Percentiles rank a stretch among this genome's conserved stretches.
phyloP scores from a whole-genome alignment of 2,113 vertebrate genomes.

The Mormyrus iriodes region DNA sequence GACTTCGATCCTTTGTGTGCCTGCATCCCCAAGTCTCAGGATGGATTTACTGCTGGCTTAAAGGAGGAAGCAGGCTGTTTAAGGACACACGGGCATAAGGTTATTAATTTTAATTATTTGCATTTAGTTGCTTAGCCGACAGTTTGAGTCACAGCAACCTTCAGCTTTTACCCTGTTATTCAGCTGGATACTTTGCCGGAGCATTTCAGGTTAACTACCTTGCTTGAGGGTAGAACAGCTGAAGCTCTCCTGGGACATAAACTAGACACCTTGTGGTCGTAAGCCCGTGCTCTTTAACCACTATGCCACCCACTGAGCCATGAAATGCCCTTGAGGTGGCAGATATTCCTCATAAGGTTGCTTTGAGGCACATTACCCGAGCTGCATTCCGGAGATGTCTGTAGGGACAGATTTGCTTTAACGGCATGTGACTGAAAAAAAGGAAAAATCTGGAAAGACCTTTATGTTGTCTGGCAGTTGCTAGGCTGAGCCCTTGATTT shows the following conservation, averaged over 20 bases:
- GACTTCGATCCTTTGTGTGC: background rate
- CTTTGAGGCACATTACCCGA: background rate
- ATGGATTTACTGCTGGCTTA: background rate
- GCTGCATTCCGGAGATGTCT: background rate
- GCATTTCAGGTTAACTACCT: background rate
- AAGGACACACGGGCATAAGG: background rate
- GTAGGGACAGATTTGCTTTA: background rate
- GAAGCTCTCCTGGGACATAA: background rate
- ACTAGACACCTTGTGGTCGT: background rate
- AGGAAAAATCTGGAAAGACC: background rate
- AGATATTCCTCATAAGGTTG: background rate
- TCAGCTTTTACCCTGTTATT: background rate
- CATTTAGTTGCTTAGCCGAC: background rate
- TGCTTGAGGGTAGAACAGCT: background rate
- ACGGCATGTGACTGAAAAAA: background rate
- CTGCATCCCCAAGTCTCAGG: background rate
- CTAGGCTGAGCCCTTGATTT: background rate
- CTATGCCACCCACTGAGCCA: background rate
- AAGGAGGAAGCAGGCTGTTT: background rate
- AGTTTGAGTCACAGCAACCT: background rate
- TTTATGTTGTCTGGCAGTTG: background rate
- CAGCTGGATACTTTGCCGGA: background rate
- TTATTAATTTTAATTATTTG: conserved; percentile 7
- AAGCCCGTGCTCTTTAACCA: background rate
- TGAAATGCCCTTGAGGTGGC: background rate